A percentile compares a stretch with the other conserved stretches of the same genome.
These are phyloP conservation scores for Labeo rohita DNA, from an alignment of 2,113 vertebrate species.

Conservation along the genomic window DNA sequence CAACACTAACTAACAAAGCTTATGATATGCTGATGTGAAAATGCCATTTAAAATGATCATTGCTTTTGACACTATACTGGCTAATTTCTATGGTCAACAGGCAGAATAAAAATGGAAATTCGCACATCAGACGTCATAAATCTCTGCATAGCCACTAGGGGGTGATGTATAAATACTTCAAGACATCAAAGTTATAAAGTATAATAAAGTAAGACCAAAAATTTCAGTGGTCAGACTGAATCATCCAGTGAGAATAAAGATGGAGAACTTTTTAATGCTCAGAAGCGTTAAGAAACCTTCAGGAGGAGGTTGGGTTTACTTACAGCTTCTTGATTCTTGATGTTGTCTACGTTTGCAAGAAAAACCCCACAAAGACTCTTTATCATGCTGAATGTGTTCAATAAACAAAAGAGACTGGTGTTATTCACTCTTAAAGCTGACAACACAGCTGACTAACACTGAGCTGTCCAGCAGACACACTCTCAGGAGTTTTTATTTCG, in stretches of 20 bases:
- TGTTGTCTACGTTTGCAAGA: neutral
- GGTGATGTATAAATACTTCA: neutral
- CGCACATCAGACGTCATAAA: neutral
- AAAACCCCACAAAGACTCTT: slow-evolving; percentile 25
- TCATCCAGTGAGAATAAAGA: neutral
- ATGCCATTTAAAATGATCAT: neutral
- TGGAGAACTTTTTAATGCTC: neutral
- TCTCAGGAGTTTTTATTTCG: slow-evolving; percentile 16
- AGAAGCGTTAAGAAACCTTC: neutral
- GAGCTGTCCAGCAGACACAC: slow-evolving; percentile 34
- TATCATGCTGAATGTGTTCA: slow-evolving; percentile 27
- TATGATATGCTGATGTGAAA: neutral
- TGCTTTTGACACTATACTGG: neutral
- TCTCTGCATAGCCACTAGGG: neutral
- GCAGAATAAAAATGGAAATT: neutral
- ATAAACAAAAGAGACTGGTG: slow-evolving; percentile 27
- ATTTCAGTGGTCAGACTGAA: neutral
- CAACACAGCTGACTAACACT: slow-evolving; percentile 20
- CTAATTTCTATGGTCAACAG: neutral
- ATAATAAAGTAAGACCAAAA: neutral
- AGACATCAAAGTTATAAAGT: neutral
- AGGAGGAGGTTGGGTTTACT: slow-evolving; percentile 3
- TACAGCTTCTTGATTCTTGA: slow-evolving; percentile 21
- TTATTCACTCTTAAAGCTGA: slow-evolving; percentile 28
- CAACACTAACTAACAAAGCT: neutral